These are phyloP conservation scores for Stichodactyla helianthus DNA, from an alignment of 64 coral and sea anemone species.

Conservation along the genomic window DNA sequence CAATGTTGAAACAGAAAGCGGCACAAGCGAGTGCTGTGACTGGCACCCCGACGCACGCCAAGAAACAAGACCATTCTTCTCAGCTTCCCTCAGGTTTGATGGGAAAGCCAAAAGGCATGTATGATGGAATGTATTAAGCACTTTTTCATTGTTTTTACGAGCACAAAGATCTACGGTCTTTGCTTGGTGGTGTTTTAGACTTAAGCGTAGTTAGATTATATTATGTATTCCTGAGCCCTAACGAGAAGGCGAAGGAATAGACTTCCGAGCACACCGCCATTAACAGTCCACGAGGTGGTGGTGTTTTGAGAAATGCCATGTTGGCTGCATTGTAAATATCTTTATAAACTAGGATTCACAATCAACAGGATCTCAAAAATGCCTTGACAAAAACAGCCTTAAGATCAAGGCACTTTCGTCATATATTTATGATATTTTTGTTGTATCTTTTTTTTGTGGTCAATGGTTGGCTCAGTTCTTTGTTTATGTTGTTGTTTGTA, in stretches of 20 bases:
- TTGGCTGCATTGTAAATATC: neutral
- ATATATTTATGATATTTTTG: neutral
- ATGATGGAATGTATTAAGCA: slow-evolving; percentile 31
- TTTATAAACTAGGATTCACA: neutral
- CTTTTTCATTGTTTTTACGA: neutral
- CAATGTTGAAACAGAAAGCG: slow-evolving; percentile 98
- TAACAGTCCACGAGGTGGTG: neutral
- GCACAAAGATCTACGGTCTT: neutral
- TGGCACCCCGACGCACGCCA: slow-evolving; percentile 45
- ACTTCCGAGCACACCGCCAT: neutral
- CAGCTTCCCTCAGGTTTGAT: slow-evolving; percentile 27
- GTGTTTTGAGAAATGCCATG: neutral
- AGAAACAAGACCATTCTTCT: slow-evolving; percentile 60
- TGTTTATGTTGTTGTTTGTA: no score
- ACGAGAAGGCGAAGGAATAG: neutral
- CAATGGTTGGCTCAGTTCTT: neutral
- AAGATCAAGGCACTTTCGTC: neutral
- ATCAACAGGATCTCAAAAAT: neutral
- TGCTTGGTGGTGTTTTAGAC: neutral
- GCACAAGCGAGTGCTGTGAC: slow-evolving; percentile 67
- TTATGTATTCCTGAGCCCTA: neutral
- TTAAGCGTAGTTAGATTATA: neutral
- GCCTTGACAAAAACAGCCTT: neutral
- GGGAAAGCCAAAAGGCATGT: slow-evolving; percentile 43
- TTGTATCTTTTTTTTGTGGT: neutral